These are phyloP conservation scores for Abramis brama DNA, from an alignment of 2,113 vertebrate genomes.

Conservation along the genomic window DNA sequence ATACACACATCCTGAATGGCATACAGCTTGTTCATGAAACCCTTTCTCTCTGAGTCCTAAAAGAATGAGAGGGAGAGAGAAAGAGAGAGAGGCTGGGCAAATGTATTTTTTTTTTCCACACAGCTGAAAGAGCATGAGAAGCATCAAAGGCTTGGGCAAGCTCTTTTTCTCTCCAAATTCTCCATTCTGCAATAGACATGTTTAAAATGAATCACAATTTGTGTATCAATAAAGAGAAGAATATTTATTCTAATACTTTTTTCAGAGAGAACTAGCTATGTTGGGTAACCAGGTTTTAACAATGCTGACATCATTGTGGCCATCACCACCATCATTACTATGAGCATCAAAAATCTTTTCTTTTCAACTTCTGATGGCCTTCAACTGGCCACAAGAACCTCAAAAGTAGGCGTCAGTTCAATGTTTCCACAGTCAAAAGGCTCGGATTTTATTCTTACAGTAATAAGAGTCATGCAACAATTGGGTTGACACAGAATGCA, in stretches of 20 bases:
- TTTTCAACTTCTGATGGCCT: slow-evolving; percentile 67
- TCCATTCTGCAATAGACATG: slow-evolving; percentile 72
- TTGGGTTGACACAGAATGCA: slow-evolving; percentile 56
- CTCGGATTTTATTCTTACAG: not conserved
- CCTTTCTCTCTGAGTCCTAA: slow-evolving; percentile 94
- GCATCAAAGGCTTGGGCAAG: slow-evolving; percentile 71
- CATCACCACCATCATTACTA: slow-evolving; percentile 68
- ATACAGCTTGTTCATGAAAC: slow-evolving; percentile 98
- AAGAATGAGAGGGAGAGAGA: slow-evolving; percentile 57
- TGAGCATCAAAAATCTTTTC: slow-evolving; percentile 63
- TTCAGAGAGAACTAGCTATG: slow-evolving; percentile 63
- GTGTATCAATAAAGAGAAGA: slow-evolving; percentile 57
- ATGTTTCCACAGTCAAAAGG: slow-evolving; percentile 11
- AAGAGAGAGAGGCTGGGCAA: slow-evolving; percentile 67
- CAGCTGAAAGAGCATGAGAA: slow-evolving; percentile 69
- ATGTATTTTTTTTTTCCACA: slow-evolving; percentile 65
- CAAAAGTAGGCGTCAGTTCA: slow-evolving; percentile 5
- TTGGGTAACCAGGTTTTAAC: slow-evolving; percentile 69
- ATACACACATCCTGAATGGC: slow-evolving; percentile 98
- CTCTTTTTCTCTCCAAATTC: slow-evolving; percentile 67
- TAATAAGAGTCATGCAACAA: slow-evolving; percentile 72
- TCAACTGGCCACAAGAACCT: slow-evolving; percentile 50
- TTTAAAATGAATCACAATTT: slow-evolving; percentile 74
- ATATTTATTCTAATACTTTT: slow-evolving; percentile 49
- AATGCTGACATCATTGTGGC: slow-evolving; percentile 54